Evolutionary conservation across 2,113 vertebrate genomes (phyloP), one percentile per base, ranked within the genome.

Genomic region (Sorex araneus): DNA sequence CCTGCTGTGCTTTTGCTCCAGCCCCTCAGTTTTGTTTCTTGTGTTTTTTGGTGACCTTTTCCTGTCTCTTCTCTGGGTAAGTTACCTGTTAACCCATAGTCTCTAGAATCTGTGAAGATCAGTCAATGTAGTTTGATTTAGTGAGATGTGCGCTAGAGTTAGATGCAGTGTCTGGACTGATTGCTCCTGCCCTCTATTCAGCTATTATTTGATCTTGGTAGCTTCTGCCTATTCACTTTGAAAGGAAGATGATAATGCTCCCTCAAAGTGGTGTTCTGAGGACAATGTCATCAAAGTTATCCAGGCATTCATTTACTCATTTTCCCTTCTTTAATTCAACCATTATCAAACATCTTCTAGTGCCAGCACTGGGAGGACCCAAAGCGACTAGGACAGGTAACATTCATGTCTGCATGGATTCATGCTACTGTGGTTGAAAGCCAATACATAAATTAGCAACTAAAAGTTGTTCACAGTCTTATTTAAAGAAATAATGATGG

Each of bases 111-210:
- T 64, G 19, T 40, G 87, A 9, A n/a, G n/a, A 67, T 32, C 32
- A 67, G 71, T 27, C 1, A 9, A 1, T 8, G 11, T 23, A 23
- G n/a, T 73, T 93, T 87, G 78, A 64, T 50, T 36, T 34, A 71
- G 32, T 82, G 63, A 66, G 36, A 71, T 43, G 6, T 4, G 5
- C 21, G 0, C 7, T 36, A 15, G 34, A 2, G 4, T 84, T 70
- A 40, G 13, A 36, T n/a, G 2, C 8, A 3, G 27, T 32, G 30
- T 3, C 8, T 28, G 47, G 1, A 27, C 1, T 12, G 16, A 57
- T 7, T 36, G 75, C 36, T 28, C 75, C 40, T 8, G 23, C 8
- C 2, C 64, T 1, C 2, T 5, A 0, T 34, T n/a, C 7, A 18
- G 9, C 3, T n/a, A 4, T 28, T 30, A 3, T 81, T 64, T 25